Conservation (phyloP, 2,888 invertebrate species). For the Choreutis nemorana region DNA sequence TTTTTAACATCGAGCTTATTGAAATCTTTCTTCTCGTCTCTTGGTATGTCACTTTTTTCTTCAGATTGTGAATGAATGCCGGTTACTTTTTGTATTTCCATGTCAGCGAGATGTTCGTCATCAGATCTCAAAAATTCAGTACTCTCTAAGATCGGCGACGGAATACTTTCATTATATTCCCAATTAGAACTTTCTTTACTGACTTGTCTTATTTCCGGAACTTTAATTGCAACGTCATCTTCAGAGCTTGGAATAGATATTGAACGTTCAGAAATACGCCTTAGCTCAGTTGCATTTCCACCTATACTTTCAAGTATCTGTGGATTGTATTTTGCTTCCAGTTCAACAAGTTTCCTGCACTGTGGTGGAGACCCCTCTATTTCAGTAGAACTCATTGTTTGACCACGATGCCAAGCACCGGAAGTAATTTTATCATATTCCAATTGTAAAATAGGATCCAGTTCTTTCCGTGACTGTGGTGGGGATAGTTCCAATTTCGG, state of each 20-base stretch:
- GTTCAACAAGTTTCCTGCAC: slow-evolving; percentile 70
- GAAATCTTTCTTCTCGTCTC: slow-evolving; percentile 31
- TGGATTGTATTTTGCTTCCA: slow-evolving; percentile 71
- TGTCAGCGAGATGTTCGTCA: slow-evolving; percentile 63
- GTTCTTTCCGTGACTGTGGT: slow-evolving; percentile 77
- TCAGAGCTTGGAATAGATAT: slow-evolving; percentile 80
- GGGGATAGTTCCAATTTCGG: slow-evolving; percentile 79
- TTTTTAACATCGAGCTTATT: slow-evolving; percentile 42
- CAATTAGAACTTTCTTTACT: slow-evolving; percentile 65
- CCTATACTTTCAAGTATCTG: slow-evolving; percentile 70
- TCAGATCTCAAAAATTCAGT: slow-evolving; percentile 68
- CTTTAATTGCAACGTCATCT: slow-evolving; percentile 71
- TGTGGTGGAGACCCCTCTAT: slow-evolving; percentile 80
- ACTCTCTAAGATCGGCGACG: slow-evolving; percentile 69
- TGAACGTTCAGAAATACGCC: slow-evolving; percentile 76
- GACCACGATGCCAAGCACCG: slow-evolving; percentile 72
- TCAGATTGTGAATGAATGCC: slow-evolving; percentile 38
- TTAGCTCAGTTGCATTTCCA: slow-evolving; percentile 71
- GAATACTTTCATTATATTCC: slow-evolving; percentile 71
- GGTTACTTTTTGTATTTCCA: slow-evolving; percentile 65
- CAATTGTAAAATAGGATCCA: slow-evolving; percentile 75
- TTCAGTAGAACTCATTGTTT: slow-evolving; percentile 81
- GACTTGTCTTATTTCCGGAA: slow-evolving; percentile 54
- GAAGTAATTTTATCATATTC: slow-evolving; percentile 76
- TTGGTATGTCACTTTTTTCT: slow-evolving; percentile 29